Evolutionary conservation across 2,113 vertebrate genomes (phyloP).

Genomic region (Macquaria australasica): DNA sequence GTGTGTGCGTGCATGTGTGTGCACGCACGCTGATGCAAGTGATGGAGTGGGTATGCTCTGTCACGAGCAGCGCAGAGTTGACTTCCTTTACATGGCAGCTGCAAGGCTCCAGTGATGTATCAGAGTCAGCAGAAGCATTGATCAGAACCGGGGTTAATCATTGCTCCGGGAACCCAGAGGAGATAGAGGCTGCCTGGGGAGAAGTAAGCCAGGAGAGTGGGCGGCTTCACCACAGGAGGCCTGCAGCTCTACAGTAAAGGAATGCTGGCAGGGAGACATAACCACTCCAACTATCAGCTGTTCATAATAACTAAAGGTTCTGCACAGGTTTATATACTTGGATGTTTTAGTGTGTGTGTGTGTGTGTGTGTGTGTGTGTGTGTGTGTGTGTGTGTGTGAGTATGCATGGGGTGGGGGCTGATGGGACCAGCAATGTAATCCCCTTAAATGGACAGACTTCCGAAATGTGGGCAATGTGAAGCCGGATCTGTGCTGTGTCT

Average conservation of each 20-base stretch:
- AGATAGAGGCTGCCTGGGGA: conserved; percentile 74
- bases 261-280: conserved; percentile 54
- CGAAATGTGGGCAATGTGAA: conserved; percentile 77
- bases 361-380: neutral
- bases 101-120: conserved; percentile 85
- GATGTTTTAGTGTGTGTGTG: neutral
- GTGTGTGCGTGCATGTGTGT: conserved; percentile 16
- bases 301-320: conserved; percentile 2
- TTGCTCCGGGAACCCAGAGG: conserved; percentile 81
- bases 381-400: neutral
- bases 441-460: conserved; percentile 75
- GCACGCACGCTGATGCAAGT: conserved; percentile 40
- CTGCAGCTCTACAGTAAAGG: conserved; percentile 63
- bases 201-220: conserved; percentile 68
- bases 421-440: conserved; percentile 66
- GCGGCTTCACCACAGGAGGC: conserved; percentile 70
- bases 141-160: conserved; percentile 86
- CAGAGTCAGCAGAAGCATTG: conserved; percentile 88
- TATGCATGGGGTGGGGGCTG: neutral
- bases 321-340: neutral
- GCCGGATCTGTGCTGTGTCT: conserved; percentile 80
- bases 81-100: conserved; percentile 89
- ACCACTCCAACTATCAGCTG: conserved; percentile 13
- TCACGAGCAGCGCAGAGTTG: conserved; percentile 77
- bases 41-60: conserved; percentile 83